Base-by-base conservation (phyloP, 2,797 vertebrate species). In the Iguana delicatissima region DNA sequence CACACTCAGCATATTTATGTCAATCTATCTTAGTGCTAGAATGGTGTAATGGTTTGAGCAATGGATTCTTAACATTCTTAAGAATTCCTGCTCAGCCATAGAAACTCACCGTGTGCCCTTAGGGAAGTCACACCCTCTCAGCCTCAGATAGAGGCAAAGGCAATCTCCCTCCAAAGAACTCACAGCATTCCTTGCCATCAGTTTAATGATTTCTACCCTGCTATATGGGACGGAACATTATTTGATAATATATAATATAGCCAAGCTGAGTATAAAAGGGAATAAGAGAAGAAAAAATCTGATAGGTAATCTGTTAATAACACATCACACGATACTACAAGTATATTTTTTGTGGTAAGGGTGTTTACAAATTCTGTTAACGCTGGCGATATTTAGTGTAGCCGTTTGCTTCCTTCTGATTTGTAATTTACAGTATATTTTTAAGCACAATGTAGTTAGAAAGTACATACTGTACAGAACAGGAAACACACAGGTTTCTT, bases 401-500 rank as follows among this genome's bases (percentile, higher is more conserved):
- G 52, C 52, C 52, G 12, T 52, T 52, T 52, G 52, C 52, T 52
- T 52, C 52, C 52, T 52, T 52, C 52, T 52, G 6, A 52, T 52
- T 1, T 52, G 7, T 52, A 52, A 52, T 22, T 69, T 72, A 57
- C 22, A 55, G 32, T 57, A 69, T 88, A 92, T 89, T 94, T 93
- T 92, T 0, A 91, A 92, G 85, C 83, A 12, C 77, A 89, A 94
- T 0, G 0, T 29, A 67, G 38, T 42, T 3, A 16, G 55, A 89
- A 94, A 85, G 86, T 83, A 2, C 74, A 85, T 12, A 87, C 13
- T 92, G 79, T 92, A n/a, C 82, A 94, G 93, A 95, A 95, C 89
- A 95, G 94, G 93, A 95, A 91, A 89, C 87, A 93, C 55, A 85
- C 93, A 86, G 92, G 76, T 91, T 92, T 94, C 92, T 95, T 92